Evolutionary conservation across 2,113 vertebrate species (phyloP), one percentile per base, ranked within the genome.

Genomic region (Dissostichus mawsoni): DNA sequence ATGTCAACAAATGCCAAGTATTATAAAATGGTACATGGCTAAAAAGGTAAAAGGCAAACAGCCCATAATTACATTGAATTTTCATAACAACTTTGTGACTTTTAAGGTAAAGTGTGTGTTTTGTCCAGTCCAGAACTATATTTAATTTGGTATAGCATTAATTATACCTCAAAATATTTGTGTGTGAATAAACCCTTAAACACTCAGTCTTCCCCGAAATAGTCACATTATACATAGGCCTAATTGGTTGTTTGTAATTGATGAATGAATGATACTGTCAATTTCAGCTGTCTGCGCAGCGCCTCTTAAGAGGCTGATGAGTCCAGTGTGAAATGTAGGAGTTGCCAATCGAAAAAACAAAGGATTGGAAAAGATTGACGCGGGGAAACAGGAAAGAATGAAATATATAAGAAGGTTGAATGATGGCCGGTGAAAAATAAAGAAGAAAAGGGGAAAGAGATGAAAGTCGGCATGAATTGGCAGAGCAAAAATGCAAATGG

Each of bases 401-500:
- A 69, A 70, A 65, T 74, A 55, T 45, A 77, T 44, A 63, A 47
- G 63, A 41, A 47, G 64, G 51, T 69, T 72, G 82, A 84, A 78
- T 70, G 56, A 89, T 76, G 23, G 61, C 29, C 29, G 51, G 41
- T 65, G 61, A 71, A 68, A 74, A 71, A 63, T 80, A 80, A 41
- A 41, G 8, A 45, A 65, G 44, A 65, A 77, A 53, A 82, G 70
- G 29, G 55, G 87, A 76, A 78, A 72, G 53, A 83, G 72, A 85
- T 70, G 67, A 75, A 82, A 78, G 79, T 80, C 59, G 0, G 25
- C 71, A 71, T 86, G 86, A 87, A 89, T 85, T 84, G 86, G 78
- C 83, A 82, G 74, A 82, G 76, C 66, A 78, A 90, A 41, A 88
- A 92, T 89, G 88, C 92, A 89, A 93, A 93, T 91, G 86, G 89